These are phyloP conservation scores for Macrotis lagotis DNA, from an alignment of 2,113 vertebrate species.

Conservation along the genomic window DNA sequence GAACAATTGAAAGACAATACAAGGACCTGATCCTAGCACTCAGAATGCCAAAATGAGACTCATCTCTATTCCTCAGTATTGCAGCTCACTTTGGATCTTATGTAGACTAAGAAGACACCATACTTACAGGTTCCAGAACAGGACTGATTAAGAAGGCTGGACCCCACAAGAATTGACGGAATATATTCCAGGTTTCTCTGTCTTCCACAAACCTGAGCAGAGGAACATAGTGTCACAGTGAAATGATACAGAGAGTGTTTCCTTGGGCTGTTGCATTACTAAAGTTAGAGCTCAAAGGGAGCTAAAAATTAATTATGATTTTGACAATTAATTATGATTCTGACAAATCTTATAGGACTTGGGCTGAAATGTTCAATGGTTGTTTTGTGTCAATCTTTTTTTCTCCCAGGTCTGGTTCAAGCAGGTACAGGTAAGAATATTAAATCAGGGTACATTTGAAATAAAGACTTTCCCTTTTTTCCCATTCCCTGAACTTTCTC, in stretches of 20 bases:
- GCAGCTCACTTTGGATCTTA: not conserved
- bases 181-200: conserved; percentile 86
- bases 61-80: not conserved
- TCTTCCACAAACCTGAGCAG: conserved; percentile 89
- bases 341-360: no score
- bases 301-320: not conserved
- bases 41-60: not conserved
- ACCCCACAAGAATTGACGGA: conserved; percentile 93
- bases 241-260: not conserved
- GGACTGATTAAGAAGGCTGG: conserved; percentile 93
- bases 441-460: not conserved
- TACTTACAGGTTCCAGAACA: conserved; percentile 83
- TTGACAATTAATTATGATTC: not conserved
- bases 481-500: not conserved
- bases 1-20: not conserved
- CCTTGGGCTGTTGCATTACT: not conserved
- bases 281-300: not conserved
- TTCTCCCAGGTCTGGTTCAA: not conserved
- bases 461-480: not conserved
- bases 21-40: not conserved
- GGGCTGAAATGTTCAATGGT: not conserved
- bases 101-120: not conserved
- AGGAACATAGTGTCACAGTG: not conserved
- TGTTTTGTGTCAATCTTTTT: not conserved
- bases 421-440: not conserved